Evolutionary conservation across 1,140 invertebrate genomes (phyloP).

Genomic region (Gonatopus flavifemur): DNA sequence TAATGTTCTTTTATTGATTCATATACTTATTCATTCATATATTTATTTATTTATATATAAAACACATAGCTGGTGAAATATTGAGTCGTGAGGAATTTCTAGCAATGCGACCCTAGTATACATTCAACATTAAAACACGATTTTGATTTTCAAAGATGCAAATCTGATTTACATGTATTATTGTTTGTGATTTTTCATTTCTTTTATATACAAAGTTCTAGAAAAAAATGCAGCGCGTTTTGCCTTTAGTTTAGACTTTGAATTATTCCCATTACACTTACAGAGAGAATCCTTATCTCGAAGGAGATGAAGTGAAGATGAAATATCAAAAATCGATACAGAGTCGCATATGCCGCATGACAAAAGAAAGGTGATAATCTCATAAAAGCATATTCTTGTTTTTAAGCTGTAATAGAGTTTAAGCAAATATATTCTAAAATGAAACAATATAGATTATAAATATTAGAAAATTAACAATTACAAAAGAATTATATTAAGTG

Average conservation of each 20-base stretch:
- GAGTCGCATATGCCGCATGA: conserved; percentile 25
- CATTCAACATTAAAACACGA: conserved; percentile 21
- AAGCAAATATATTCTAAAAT: conserved; percentile 33
- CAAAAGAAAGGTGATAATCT: conserved; percentile 11
- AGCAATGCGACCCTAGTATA: conserved; percentile 36
- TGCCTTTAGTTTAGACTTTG: too few relatives aligned
- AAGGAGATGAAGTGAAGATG: conserved; percentile 5
- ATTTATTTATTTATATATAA: conserved; percentile 39
- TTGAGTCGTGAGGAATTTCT: conserved; percentile 27
- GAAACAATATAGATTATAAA: conserved; percentile 37
- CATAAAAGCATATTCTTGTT: conserved; percentile 1
- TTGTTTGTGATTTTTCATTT: too few relatives aligned
- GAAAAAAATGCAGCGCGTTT: too few relatives aligned
- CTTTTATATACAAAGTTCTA: conserved; percentile 25
- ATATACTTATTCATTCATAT: conserved; percentile 37
- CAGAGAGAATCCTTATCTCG: conserved; percentile 11
- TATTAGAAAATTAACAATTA: conserved; percentile 47
- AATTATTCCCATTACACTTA: conserved; percentile 14
- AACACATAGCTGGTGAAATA: conserved; percentile 41
- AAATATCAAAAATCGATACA: conserved; percentile 4
- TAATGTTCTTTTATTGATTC: conserved; percentile 33
- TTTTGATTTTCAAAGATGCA: conserved; percentile 30
- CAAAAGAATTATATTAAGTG: conserved; percentile 32
- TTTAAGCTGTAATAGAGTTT: conserved; percentile 3
- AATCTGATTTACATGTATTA: conserved; percentile 6